Evolutionary conservation across 2,797 vertebrate genomes (phyloP), one percentile per base, ranked within the genome.

Genomic region (Anguilla marmorata): DNA sequence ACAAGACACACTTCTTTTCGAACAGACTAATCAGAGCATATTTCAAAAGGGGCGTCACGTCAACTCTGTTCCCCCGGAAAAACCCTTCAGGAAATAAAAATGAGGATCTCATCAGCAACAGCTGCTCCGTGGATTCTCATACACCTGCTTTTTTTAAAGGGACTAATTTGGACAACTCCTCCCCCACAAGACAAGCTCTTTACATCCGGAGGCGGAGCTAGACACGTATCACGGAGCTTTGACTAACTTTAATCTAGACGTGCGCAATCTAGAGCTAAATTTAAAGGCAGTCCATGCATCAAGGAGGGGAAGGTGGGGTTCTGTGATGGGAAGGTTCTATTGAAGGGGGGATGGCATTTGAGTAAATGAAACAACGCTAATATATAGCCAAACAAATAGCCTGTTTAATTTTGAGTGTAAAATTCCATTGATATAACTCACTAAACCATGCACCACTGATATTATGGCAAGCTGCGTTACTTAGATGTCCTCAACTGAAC

Each of bases 21-120:
- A 86, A 33, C 90, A 86, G 90, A 90, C 92, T 93, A 93, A 95
- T 95, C 92, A 91, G n/a, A 54, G 85, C 90, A 86, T 82, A 90
- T 92, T 95, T 93, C 89, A 92, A 89, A 87, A 76, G 88, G 91
- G 90, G 90, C 91, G 90, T 91, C 91, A 91, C 91, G 89, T 87
- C 84, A 90, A 86, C 89, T 92, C 90, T 92, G 89, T 89, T 91
- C 83, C 89, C 91, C 85, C 87, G 88, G 85, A 92, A 93, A 93
- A 79, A 92, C 91, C 91, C 92, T 92, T 90, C 91, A 93, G 93
- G 93, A 93, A 86, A 91, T 90, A 82, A 80, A 45, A 84, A 41
- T 74, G 90, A 41, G 80, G 90, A 88, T 90, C 88, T 92, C 92
- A 94, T 94, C 92, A 94, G 88, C 87, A 91, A 89, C 90, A 91